Base-by-base conservation (phyloP, 2,113 vertebrate genomes). In the Numida meleagris region DNA sequence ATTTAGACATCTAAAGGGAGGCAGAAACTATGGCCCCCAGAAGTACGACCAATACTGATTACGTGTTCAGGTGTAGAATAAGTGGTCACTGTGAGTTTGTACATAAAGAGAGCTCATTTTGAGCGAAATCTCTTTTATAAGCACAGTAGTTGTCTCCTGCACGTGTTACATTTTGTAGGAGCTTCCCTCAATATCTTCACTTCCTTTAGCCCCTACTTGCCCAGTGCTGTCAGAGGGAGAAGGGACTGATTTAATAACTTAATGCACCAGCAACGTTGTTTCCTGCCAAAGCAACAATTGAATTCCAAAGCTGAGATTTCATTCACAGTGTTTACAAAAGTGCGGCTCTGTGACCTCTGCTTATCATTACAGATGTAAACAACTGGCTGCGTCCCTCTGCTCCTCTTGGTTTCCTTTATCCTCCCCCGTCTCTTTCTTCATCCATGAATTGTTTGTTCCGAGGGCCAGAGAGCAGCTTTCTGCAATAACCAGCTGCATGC, bases 261-360 rank as follows among this genome's bases (percentile, higher is more conserved):
- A 51, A 72, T 25, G 66, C 50, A 86, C 82, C 45, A 94, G 34
- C 82, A 80, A 80, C 31, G 42, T 18, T 86, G 66, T 88, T 82
- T 96, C 80, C 82, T 79, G 84, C 74, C 62, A 89, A 79, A 94
- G 62, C 59, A 90, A 84, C n/a, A 84, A 84, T 79, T 70, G 48
- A 34, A 92, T 93, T 88, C 89, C 67, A 71, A 91, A 91, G 75
- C 89, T 55, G 33, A 88, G 78, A 88, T 91, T 87, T 80, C 81
- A 95, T 94, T 95, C 87, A 95, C 5, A 1, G 31, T 89, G 82
- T 95, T 95, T 94, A 95, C 71, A 82, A 80, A 91, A 88, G 34
- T 43, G 16, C 62, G 53, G n/a, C 84, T 92, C 77, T 71, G 75
- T 87, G 82, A 94, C 89, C 91, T 73, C 71, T 68, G 75, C 53